Evolutionary conservation across 2,888 invertebrate genomes (phyloP).

Genomic region (Piscicola geometra): DNA sequence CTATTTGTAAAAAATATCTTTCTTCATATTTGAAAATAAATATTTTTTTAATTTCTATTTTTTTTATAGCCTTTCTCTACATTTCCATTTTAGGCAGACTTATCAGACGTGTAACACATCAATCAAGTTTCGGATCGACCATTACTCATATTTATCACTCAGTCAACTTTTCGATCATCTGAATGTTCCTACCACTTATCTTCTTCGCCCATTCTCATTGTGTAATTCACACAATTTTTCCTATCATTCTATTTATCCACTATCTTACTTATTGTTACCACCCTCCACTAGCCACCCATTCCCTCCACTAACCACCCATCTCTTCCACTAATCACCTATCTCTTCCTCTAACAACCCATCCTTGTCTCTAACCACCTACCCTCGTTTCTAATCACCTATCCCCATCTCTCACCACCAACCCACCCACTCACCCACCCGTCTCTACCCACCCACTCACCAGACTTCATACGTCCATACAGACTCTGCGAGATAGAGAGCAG

Average conservation of each 20-base stretch:
- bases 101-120: no score
- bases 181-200: no score
- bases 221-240: no score
- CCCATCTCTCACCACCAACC: not conserved
- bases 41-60: no score
- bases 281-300: not conserved
- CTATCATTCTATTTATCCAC: not conserved
- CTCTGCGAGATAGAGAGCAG: not conserved
- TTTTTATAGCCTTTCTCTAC: no score
- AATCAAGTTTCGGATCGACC: no score
- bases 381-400: not conserved
- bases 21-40: no score
- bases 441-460: conserved; percentile 10
- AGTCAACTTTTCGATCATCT: no score
- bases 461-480: not conserved
- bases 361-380: not conserved
- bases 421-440: not conserved
- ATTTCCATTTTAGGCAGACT: no score
- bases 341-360: not conserved
- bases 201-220: no score
- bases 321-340: not conserved
- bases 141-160: no score
- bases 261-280: not conserved
- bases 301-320: not conserved
- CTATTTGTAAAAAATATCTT: no score